Base-by-base conservation (phyloP, 1,140 invertebrate species). In the Bacillus rossius region DNA sequence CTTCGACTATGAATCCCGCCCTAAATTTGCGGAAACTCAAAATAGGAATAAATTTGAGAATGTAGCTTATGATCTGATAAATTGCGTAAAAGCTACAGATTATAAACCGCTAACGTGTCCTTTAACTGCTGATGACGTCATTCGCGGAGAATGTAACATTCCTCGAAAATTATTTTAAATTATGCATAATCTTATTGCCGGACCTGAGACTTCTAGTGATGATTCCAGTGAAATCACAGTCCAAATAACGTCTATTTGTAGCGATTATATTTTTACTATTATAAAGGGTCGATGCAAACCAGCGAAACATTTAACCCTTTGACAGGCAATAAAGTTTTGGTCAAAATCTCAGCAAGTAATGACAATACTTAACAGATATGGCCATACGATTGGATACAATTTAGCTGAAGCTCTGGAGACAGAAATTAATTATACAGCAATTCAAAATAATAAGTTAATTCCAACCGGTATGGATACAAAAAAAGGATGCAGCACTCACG, bases 61-160 rank as follows among this genome's bases (percentile, higher is more conserved):
- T n/a, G n/a, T n/a, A n/a, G n/a, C n/a, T n/a, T n/a, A n/a, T n/a
- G n/a, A n/a, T n/a, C n/a, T n/a, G n/a, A n/a, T n/a, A n/a, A n/a
- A n/a, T n/a, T n/a, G n/a, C n/a, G n/a, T n/a, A n/a, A n/a, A n/a
- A n/a, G n/a, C n/a, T 34, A 61, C 66, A 10, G 37, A 66, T 57
- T 4, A 43, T 38, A 13, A 64, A 38, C 37, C 52, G 1, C 61
- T 69, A 29, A 55, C 65, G 61, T 43, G 42, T 16, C 55, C 62
- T 47, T 14, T 70, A 64, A 67, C 64, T 60, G 68, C 61, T 64
- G 64, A 72, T 54, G 68, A 71, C 55, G 40, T 70, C 23, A 69
- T 71, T 59, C 60, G 50, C 34, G 69, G 68, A 61, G 68, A 72
- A 63, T 70, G 69, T 40, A 60, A 64, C 13, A 67, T 69, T 65